Evolutionary conservation across 2,888 invertebrate genomes (phyloP).

Genomic region (Drosophila mimetica): DNA sequence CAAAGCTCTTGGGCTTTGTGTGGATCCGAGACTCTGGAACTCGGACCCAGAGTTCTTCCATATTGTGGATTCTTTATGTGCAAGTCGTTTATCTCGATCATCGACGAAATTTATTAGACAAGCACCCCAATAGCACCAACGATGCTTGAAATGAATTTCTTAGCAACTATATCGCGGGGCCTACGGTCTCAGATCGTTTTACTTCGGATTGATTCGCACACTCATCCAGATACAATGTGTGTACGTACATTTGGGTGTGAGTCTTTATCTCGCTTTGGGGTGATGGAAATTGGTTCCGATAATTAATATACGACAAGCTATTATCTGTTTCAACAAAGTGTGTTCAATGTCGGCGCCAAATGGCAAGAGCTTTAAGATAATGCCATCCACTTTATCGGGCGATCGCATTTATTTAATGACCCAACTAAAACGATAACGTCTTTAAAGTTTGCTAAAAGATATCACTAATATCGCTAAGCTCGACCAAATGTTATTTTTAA

Average conservation of each 20-base stretch:
- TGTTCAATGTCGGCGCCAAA: constrained; percentile 60
- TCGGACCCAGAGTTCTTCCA: constrained; percentile 15
- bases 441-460: background rate
- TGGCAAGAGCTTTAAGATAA: constrained; percentile 15
- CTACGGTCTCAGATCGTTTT: constrained; percentile 49
- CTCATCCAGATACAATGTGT: background rate
- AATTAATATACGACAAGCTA: constrained; percentile 75
- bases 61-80: constrained; percentile 51
- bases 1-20: constrained; percentile 54
- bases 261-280: constrained; percentile 45
- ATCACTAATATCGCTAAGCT: too few species aligned
- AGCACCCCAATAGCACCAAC: constrained; percentile 54
- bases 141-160: constrained; percentile 74
- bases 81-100: constrained; percentile 56
- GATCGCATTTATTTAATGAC: constrained; percentile 10
- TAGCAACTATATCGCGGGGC: constrained; percentile 46
- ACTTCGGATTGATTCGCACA: constrained; percentile 38
- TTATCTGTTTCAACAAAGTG: constrained; percentile 65
- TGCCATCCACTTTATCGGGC: constrained; percentile 16
- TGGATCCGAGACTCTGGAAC: constrained; percentile 6
- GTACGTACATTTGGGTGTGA: constrained; percentile 24
- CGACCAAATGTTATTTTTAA: too few species aligned
- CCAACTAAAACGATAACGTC: background rate
- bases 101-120: constrained; percentile 63
- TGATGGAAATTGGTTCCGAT: constrained; percentile 75